A percentile compares a stretch with the other conserved stretches of the same genome.
These are phyloP conservation scores for Julus scandinavius DNA, from an alignment of 2,888 invertebrate species.

Conservation along the genomic window DNA sequence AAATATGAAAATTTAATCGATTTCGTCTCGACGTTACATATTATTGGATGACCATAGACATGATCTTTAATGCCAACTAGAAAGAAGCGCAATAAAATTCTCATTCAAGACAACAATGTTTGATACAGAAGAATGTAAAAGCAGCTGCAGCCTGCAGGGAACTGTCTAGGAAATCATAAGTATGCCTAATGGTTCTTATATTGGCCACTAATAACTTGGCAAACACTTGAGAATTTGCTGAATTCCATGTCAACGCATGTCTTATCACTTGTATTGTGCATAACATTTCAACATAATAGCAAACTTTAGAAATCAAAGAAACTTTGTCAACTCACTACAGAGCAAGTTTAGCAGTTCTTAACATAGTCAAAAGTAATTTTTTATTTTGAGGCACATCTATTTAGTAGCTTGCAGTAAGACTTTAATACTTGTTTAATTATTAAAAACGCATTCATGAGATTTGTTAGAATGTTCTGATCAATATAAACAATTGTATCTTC, in stretches of 20 bases:
- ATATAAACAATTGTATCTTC: no score
- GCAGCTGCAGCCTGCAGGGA: not conserved
- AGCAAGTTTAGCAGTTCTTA: not conserved
- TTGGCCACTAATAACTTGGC: not conserved
- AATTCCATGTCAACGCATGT: not conserved
- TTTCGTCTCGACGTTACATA: slow-evolving; percentile 22
- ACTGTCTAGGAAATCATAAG: not conserved
- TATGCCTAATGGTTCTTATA: not conserved
- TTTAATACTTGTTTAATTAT: no score
- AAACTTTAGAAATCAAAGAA: not conserved
- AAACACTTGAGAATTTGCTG: not conserved
- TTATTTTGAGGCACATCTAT: no score
- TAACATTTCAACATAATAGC: not conserved
- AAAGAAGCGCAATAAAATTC: not conserved
- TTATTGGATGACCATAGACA: not conserved
- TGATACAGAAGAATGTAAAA: not conserved
- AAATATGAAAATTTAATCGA: slow-evolving; percentile 8
- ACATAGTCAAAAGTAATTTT: no score
- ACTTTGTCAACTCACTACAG: not conserved
- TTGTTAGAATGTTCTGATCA: no score
- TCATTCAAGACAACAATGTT: not conserved
- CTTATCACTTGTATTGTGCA: not conserved
- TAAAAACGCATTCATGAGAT: no score
- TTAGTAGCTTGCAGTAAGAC: no score
- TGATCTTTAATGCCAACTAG: not conserved